Base-by-base conservation (phyloP, 2,113 vertebrate species). In the Plotosus lineatus region DNA sequence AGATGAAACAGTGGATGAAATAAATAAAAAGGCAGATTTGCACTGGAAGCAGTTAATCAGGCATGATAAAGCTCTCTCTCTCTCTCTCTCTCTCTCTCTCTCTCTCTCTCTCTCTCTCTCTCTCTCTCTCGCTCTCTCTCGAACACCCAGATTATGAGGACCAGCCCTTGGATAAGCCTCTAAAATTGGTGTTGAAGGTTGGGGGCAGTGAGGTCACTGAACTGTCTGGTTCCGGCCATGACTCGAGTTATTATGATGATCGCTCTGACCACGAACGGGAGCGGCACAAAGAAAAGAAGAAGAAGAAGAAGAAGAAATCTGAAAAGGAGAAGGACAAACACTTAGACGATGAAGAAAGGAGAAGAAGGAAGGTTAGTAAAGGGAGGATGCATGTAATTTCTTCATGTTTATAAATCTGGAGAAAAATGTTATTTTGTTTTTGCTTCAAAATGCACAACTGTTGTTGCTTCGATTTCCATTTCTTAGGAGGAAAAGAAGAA, bases 261-360 rank as follows among this genome's bases (percentile, higher is more conserved):
- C 90, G 96, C 75, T 98, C 97, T 6, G 98, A 99, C 89, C 97
- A 97, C 0, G 97, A 99, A 81, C 93, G 96, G 42, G 97, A 98
- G 77, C 92, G 96, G 0, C 97, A 99, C 88, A 95, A 94, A 85
- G 97, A 98, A 19, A 99, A 98, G 61, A 98, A 98, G 85, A 99
- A 99, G 78, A 99, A 99, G 14, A 99, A 99, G 82, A 99, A 99
- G 80, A 99, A 99, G 26, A 99, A 99, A 73, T 94, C 96, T 0
- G 97, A 98, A 75, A 98, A 98, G 75, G 97, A 98, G 40, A 97
- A 96, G 90, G 95, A 97, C 86, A 97, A 98, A 51, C 95, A 96
- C 69, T 87, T 95, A 14, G 96, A 97, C 63, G 98, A 98, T 2
- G 96, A 97, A 0, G 97, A 98, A 77, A 93, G 97, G 83, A 94